Percentiles rank a stretch among this genome's conserved stretches.
phyloP scores from a whole-genome alignment of 1,140 invertebrate genomes.

The Diprion similis region DNA sequence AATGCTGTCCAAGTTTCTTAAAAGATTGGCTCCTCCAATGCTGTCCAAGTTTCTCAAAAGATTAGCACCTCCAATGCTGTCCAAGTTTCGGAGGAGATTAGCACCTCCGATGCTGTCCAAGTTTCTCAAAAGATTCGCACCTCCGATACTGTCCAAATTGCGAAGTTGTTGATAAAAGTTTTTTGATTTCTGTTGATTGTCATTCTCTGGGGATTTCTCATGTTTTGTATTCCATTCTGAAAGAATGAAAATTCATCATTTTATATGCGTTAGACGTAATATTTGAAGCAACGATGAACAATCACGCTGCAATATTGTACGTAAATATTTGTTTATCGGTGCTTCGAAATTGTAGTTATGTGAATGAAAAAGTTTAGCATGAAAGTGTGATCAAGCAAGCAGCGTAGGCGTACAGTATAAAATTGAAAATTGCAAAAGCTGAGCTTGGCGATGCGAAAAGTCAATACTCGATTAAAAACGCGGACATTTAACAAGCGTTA shows the following conservation, averaged over 20 bases:
- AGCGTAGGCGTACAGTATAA: no score
- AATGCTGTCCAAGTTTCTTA: constrained; percentile 45
- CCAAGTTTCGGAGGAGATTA: constrained; percentile 55
- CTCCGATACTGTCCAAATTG: constrained; percentile 54
- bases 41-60: constrained; percentile 48
- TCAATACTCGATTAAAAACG: no score
- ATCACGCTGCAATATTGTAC: no score
- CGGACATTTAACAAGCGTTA: no score
- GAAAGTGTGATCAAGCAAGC: no score
- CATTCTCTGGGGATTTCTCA: neutral
- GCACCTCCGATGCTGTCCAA: constrained; percentile 39
- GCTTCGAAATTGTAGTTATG: no score
- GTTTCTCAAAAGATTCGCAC: constrained; percentile 58
- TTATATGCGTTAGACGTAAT: no score
- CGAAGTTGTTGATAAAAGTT: constrained; percentile 26
- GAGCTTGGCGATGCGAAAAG: no score
- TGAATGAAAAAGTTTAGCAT: no score
- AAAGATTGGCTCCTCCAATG: constrained; percentile 53
- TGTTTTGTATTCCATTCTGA: neutral
- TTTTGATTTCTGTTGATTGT: neutral
- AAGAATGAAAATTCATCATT: neutral
- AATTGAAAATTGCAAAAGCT: no score
- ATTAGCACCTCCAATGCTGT: constrained; percentile 53
- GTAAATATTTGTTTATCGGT: no score
- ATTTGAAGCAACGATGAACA: no score